These are phyloP conservation scores for Scylla paramamosain DNA, from an alignment of 1,140 invertebrate species.

Conservation along the genomic window DNA sequence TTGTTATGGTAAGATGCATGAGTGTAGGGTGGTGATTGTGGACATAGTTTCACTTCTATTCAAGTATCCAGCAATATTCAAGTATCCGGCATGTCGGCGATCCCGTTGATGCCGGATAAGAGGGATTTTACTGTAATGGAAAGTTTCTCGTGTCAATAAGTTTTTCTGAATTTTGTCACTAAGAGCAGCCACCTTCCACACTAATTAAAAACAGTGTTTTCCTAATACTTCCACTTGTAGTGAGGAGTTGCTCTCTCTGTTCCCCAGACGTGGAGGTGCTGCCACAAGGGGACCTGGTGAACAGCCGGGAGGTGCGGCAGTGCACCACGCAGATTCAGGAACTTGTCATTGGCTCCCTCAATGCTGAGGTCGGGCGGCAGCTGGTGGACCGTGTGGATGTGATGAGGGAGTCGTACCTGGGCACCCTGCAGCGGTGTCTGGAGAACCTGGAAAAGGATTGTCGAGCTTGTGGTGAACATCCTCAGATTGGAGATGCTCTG, in stretches of 20 bases:
- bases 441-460: conserved; percentile 84
- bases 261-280: conserved; percentile 80
- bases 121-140: too few species aligned
- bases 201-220: too few species aligned
- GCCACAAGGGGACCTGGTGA: conserved; percentile 78
- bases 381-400: conserved; percentile 91
- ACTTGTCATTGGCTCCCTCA: conserved; percentile 87
- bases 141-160: too few species aligned
- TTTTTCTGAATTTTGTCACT: too few species aligned
- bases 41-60: too few species aligned
- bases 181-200: too few species aligned
- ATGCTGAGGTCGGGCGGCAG: conserved; percentile 89
- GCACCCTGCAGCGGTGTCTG: conserved; percentile 88
- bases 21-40: too few species aligned
- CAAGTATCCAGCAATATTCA: too few species aligned
- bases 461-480: conserved; percentile 82
- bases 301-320: conserved; percentile 80
- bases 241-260: not conserved
- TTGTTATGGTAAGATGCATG: too few species aligned
- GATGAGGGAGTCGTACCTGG: conserved; percentile 90
- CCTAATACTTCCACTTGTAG: too few species aligned
- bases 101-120: too few species aligned
- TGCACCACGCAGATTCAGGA: conserved; percentile 89
- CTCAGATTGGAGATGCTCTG: conserved; percentile 88
- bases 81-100: too few species aligned